Evolutionary conservation across 2,113 vertebrate genomes (phyloP).

Genomic region (Gambusia affinis): DNA sequence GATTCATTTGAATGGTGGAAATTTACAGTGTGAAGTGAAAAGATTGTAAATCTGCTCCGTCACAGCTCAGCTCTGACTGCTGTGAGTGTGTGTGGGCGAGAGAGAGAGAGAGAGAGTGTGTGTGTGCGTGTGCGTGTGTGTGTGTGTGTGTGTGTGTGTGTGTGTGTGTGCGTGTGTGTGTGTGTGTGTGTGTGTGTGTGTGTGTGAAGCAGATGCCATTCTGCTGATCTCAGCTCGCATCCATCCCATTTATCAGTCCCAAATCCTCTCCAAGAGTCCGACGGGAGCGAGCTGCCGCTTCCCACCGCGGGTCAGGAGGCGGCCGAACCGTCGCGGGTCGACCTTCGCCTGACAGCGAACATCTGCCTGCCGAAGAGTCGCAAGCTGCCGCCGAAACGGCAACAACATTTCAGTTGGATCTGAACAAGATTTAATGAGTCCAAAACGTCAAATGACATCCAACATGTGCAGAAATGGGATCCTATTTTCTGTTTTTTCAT

Average conservation of each 20-base stretch:
- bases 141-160: too few species aligned
- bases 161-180: constrained; percentile 41
- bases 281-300: constrained; percentile 12
- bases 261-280: constrained; percentile 27
- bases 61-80: constrained; percentile 46
- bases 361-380: constrained; percentile 65
- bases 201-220: constrained; percentile 67
- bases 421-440: not conserved
- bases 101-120: not conserved
- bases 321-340: constrained; percentile 52
- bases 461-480: not conserved
- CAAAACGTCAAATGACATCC: not conserved
- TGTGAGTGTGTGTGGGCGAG: constrained; percentile 28
- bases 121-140: constrained; percentile 4
- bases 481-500: not conserved
- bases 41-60: constrained; percentile 41
- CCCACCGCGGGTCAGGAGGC: constrained; percentile 34
- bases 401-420: constrained; percentile 8
- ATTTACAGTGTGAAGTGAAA: constrained; percentile 20
- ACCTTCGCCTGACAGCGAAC: constrained; percentile 54
- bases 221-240: constrained; percentile 69
- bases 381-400: constrained; percentile 58
- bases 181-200: constrained; percentile 33
- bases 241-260: constrained; percentile 47
- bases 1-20: constrained; percentile 2